phyloP scores from a whole-genome alignment of 2,797 vertebrate genomes.

The Sebastes minor region DNA sequence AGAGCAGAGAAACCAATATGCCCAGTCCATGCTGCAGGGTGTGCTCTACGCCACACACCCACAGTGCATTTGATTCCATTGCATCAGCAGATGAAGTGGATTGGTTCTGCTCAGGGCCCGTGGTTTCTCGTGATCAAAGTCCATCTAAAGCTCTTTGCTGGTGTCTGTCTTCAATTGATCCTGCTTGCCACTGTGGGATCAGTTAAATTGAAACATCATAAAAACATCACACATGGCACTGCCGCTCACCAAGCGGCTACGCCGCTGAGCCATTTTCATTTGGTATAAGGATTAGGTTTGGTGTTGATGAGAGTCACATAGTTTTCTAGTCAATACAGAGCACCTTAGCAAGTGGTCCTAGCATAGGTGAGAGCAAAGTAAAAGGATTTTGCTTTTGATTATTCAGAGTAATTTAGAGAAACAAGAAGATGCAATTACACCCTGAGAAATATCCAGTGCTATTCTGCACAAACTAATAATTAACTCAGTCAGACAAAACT shows the following conservation, averaged over 20 bases:
- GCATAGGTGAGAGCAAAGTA: background rate
- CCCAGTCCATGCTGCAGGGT: background rate
- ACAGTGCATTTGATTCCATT: slow-evolving; percentile 37
- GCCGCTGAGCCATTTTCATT: slow-evolving; percentile 20
- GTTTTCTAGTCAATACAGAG: slow-evolving; percentile 7
- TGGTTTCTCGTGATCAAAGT: slow-evolving; percentile 43
- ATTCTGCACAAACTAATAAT: background rate
- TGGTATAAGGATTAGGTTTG: background rate
- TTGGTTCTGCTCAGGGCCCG: slow-evolving; percentile 24
- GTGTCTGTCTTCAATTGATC: slow-evolving; percentile 31
- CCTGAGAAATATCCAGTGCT: background rate
- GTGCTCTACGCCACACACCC: background rate
- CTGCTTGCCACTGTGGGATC: slow-evolving; percentile 24
- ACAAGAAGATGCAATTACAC: background rate
- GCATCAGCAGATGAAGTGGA: slow-evolving; percentile 40
- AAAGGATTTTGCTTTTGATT: background rate
- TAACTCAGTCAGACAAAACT: background rate
- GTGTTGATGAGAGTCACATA: background rate
- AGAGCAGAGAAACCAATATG: slow-evolving; percentile 7
- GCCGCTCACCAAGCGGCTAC: background rate
- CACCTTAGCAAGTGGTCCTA: background rate
- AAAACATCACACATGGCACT: slow-evolving; percentile 18
- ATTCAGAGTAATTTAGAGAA: background rate
- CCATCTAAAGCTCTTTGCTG: slow-evolving; percentile 29
- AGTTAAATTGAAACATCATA: slow-evolving; percentile 29